Base-by-base conservation (phyloP, 2,113 vertebrate genomes). In the Aegotheles bennettii region DNA sequence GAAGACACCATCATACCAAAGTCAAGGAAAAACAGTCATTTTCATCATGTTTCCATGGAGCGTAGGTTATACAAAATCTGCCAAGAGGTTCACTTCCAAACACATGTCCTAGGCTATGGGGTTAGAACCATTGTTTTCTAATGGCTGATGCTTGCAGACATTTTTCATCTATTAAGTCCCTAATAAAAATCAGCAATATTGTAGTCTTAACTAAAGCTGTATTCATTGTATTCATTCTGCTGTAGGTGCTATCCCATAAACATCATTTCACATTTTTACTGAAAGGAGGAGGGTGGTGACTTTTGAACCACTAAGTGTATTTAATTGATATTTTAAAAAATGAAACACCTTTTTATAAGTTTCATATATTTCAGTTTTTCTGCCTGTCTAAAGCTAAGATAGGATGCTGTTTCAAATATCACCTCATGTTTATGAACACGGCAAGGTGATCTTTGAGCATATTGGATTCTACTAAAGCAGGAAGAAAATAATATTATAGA, bases 401-500 rank as follows among this genome's bases (percentile, higher is more conserved):
- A 65, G 11, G 35, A 45, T 63, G 35, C 54, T 38, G 25, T 88
- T 93, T 86, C 88, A 83, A 76, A 71, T 38, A 35, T 17, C 5
- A 1, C 5, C n/a, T 85, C 43, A 14, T 96, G 47, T 95, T 96
- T 95, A 93, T 68, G 88, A 96, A 88, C 45, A 76, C 91, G 85
- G 48, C 53, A 83, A 93, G 83, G 94, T 84, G 69, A 95, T 94
- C 43, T 94, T 94, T 91, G 38, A 94, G 31, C 35, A 68, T 40
- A 70, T 76, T 36, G 71, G 78, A 87, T 68, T 92, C 90, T 94
- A 78, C 71, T 67, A 93, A 92, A 96, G 53, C 42, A 64, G 91
- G 84, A 97, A 96, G 78, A 95, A 97, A 98, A 97, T 97, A 92
- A 98, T 97, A 95, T 96, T 95, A 91, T 78, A 81, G 90, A 97